A percentile compares a stretch with the other conserved stretches of the same genome.
Conservation (phyloP, 30 jellyfish, hydroid and myxozoan species). For the Rhopilema esculentum region DNA sequence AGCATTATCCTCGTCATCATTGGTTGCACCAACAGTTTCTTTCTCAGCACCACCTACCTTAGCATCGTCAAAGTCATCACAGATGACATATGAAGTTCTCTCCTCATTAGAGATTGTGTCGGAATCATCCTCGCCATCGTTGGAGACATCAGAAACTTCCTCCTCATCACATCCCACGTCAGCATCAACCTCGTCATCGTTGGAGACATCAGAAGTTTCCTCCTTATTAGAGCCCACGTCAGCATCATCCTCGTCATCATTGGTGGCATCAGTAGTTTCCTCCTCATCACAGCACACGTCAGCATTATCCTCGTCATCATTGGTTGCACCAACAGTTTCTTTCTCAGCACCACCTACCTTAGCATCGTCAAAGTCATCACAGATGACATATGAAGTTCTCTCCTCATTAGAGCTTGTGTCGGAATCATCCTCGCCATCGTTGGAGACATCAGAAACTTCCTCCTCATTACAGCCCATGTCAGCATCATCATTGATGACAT, state of each 20-base stretch:
- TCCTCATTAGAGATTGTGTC: not conserved
- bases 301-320: not conserved
- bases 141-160: not conserved
- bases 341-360: not conserved
- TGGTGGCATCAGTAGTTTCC: not conserved
- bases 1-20: not conserved
- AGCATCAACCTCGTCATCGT: not conserved
- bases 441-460: not conserved
- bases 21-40: not conserved
- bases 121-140: not conserved
- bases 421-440: not conserved
- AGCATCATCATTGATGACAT: not conserved
- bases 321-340: not conserved
- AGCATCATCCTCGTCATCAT: not conserved
- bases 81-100: not conserved
- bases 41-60: too few relatives aligned
- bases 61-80: not conserved
- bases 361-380: conserved; percentile 1
- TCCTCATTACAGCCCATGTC: not conserved
- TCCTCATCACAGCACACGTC: too few relatives aligned
- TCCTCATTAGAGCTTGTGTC: not conserved
- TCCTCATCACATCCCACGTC: not conserved
- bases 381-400: not conserved
- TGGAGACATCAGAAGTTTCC: not conserved
- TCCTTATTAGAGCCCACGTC: not conserved